Percentiles rank a stretch among this genome's conserved stretches.
Evolutionary conservation across 2,113 vertebrate species (phyloP).

Genomic region (Myodes glareolus): DNA sequence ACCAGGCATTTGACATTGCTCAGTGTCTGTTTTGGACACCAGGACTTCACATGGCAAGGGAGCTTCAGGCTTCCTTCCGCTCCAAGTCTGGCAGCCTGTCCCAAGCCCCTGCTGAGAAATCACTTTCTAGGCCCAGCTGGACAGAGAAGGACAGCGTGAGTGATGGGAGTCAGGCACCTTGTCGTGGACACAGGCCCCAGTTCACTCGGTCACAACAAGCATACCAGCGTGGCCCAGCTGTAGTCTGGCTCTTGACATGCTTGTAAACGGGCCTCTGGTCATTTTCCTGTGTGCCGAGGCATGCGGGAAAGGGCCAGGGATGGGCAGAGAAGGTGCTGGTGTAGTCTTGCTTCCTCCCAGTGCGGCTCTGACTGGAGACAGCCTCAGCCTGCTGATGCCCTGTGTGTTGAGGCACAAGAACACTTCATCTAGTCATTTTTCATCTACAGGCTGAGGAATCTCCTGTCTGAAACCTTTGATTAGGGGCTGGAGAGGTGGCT

Average conservation of each 20-base stretch:
- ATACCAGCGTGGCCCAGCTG: not conserved
- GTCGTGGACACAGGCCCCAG: constrained; percentile 29
- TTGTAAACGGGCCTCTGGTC: not conserved
- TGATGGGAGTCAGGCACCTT: not conserved
- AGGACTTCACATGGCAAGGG: constrained; percentile 22
- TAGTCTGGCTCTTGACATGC: not conserved
- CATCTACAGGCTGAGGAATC: no score
- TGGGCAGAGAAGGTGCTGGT: not conserved
- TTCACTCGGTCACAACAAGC: constrained; percentile 29
- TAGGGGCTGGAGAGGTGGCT: not conserved
- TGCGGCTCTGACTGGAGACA: not conserved
- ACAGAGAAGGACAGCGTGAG: constrained; percentile 70
- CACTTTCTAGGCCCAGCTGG: constrained; percentile 38
- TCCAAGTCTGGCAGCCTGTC: not conserved
- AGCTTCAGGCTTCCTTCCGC: not conserved
- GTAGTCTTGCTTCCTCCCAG: not conserved
- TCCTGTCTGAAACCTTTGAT: not conserved
- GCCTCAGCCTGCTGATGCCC: not conserved
- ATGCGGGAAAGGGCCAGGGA: constrained; percentile 53
- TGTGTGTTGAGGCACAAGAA: fast-evolving
- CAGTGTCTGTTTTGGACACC: not conserved
- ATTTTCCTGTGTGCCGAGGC: constrained; percentile 53
- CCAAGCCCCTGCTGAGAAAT: constrained; percentile 61
- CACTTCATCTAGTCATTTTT: not conserved
- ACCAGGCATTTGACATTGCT: not conserved